These are phyloP conservation scores for Tipula lateralis DNA, from an alignment of 2,888 invertebrate species.

Conservation along the genomic window DNA sequence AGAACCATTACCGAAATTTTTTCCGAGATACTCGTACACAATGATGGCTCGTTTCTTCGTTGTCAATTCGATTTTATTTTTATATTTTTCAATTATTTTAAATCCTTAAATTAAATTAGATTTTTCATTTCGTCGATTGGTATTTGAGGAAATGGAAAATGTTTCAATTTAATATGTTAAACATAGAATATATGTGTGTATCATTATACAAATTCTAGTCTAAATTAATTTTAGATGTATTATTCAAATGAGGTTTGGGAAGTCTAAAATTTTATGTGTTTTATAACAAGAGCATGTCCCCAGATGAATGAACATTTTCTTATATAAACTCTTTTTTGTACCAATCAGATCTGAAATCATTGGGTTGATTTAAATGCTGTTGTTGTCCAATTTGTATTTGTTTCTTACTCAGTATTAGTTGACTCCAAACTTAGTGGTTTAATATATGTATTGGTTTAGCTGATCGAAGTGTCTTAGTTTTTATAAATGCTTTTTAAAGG, in stretches of 20 bases:
- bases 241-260: background rate
- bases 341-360: too few species aligned
- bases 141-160: background rate
- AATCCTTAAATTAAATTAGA: background rate
- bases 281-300: too few species aligned
- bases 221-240: background rate
- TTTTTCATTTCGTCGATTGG: background rate
- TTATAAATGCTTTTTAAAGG: too few species aligned
- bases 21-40: background rate
- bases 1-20: background rate
- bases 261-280: background rate
- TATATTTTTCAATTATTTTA: background rate
- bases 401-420: too few species aligned
- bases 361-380: too few species aligned
- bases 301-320: too few species aligned
- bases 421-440: too few species aligned
- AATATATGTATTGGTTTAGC: too few species aligned
- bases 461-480: too few species aligned
- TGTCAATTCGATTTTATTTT: background rate
- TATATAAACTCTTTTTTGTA: too few species aligned
- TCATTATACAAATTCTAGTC: background rate
- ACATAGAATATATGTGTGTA: background rate
- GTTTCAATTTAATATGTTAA: background rate
- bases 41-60: background rate
- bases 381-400: too few species aligned